Base-by-base conservation (phyloP, 2,888 invertebrate genomes). In the Bellardia pandia region DNA sequence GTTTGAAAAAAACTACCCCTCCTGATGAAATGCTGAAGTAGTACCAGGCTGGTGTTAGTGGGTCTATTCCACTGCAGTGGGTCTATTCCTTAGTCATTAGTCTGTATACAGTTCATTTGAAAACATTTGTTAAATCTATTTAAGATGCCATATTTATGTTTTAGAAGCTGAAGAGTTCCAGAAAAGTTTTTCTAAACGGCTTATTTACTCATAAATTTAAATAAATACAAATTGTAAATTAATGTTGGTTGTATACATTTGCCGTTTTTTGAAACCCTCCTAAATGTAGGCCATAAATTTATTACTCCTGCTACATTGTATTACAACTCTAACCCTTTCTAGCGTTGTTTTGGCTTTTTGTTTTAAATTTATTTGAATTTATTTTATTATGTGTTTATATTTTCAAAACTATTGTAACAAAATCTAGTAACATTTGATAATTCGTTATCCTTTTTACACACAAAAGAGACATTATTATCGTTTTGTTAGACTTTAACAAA, bases 381-480 rank as follows among this genome's bases (percentile, higher is more conserved):
- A 62, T 79, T 68, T 76, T 74, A 81, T 77, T 79, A 75, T 45
- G 78, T 86, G 86, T 83, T 78, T 78, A 78, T 60, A 77, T 79
- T 79, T 71, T 42, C 6, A 30, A 86, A 86, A 86, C 86, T 86
- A 87, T 78, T 77, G 64, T 68, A 80, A 51, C 16, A 45, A 42
- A 37, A 69, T 68, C 66, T 30, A 8, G 56, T 68, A 58, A 37
- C 45, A 40, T 58, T 58, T 13, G 40, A 64, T 58, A 64, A 84
- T 72, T 56, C 72, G 45, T 14, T 72, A 79, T 83, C 53, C 68
- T 42, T 62, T 69, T 23, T 14, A 2, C 3, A 9, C 0, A 16
- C 45, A 2, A 40, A 3, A 33, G 11, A 51, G 6, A 64, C 66
- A 11, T 7, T n/a, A 45, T 23, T 53, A 74, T 68, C 53, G 51